Base-by-base conservation (phyloP, 2,113 vertebrate species). In the Dromiciops gliroides region DNA sequence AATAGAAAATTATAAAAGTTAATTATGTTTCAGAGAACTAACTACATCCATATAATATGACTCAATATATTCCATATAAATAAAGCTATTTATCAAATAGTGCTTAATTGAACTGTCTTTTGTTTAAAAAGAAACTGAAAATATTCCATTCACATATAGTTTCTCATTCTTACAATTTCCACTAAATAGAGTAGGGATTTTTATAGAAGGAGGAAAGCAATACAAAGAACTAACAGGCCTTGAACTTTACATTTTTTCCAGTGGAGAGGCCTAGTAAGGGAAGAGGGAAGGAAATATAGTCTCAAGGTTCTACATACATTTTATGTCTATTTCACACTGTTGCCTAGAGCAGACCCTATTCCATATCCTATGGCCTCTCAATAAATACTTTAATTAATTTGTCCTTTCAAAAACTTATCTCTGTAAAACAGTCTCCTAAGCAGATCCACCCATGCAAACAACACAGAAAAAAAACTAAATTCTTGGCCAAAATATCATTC, bases 1-100 rank as follows among this genome's bases (percentile, higher is more conserved):
- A 53, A 48, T 88, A 96, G 48, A 92, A 92, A 94, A 90, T 2
- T 60, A 22, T 90, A 51, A 89, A 93, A 8, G 49, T 1, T 51
- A 60, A 25, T 22, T 90, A 3, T 60, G 14, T 3, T 9, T 67
- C 1, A 16, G 28, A 31, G 12, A 67, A 67, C 60, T 67, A 67
- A 67, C 60, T 67, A 37, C 12, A 22, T n/a, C 14, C 31, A 75
- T 16, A n/a, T 37, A 31, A 53, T 26, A 9, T 53, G 14, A 1
- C 1, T 53, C 23, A 56, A 56, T 56, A 56, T 28, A 56, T 75
- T n/a, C 31, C 37, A 37, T n/a, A 4, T 6, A 37, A 75, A 75
- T n/a, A n/a, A 75, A 75, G 2, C 67, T n/a, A 75, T 67, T 60
- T 67, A 37, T 4, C 60, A 75, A 75, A 31, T 37, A 75, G 16